A percentile compares a stretch with the other conserved stretches of the same genome.
Conservation (phyloP, 2,797 vertebrate genomes). For the Myoxocephalus aenaeus region DNA sequence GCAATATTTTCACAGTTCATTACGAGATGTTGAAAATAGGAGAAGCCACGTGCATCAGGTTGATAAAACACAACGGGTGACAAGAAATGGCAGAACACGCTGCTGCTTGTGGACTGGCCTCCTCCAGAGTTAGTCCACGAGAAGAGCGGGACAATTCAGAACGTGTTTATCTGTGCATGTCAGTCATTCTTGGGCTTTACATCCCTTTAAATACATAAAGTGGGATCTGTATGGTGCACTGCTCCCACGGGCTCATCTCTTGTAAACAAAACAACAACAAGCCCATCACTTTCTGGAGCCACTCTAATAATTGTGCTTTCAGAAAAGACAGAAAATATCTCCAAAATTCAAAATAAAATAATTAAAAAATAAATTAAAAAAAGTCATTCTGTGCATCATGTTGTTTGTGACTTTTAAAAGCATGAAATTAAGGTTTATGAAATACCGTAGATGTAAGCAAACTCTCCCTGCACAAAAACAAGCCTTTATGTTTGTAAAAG, state of each 20-base stretch:
- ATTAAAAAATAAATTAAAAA: neutral
- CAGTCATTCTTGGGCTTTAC: neutral
- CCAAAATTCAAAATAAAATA: neutral
- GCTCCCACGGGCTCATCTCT: neutral
- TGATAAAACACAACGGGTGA: conserved; percentile 62
- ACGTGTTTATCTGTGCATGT: neutral
- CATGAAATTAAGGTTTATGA: conserved; percentile 3
- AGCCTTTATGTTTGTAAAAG: neutral
- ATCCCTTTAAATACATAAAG: neutral
- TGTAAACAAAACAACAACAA: no score
- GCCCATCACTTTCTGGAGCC: neutral
- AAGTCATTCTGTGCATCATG: neutral
- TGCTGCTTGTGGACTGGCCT: neutral
- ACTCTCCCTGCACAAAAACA: neutral
- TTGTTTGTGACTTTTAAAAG: neutral
- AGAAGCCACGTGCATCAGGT: conserved; percentile 15
- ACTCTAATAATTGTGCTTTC: conserved; percentile 7
- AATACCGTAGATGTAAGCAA: neutral
- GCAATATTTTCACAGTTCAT: conserved; percentile 54
- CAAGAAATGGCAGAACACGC: conserved; percentile 21
- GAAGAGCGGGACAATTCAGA: neutral
- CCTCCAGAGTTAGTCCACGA: neutral
- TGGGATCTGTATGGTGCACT: neutral
- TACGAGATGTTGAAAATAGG: conserved; percentile 39
- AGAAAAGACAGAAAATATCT: conserved; percentile 18